Evolutionary conservation across 2,113 vertebrate genomes (phyloP).

Genomic region (Gallinago paraguaiae): DNA sequence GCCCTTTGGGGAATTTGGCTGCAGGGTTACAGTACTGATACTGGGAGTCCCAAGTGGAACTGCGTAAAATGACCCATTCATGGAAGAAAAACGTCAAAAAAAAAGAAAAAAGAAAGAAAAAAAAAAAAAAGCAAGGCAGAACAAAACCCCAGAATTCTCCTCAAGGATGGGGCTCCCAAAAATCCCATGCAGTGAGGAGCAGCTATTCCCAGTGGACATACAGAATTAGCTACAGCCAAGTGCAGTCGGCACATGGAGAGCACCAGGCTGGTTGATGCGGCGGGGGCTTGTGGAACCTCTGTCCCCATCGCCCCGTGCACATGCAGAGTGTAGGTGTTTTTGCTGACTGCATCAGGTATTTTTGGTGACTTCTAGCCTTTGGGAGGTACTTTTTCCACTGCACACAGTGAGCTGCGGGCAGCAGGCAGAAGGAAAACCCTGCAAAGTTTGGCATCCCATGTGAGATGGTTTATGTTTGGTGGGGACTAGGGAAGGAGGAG

Average conservation of each 20-base stretch:
- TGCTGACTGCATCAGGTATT: background rate
- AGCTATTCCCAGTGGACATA: background rate
- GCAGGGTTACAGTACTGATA: background rate
- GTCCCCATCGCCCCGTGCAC: accelerated
- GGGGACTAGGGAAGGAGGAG: background rate
- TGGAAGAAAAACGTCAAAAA: background rate
- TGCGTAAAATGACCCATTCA: background rate
- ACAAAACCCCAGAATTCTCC: background rate
- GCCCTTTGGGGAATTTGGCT: conserved; percentile 51
- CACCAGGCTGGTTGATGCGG: accelerated
- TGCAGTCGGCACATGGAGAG: accelerated
- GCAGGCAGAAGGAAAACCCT: background rate
- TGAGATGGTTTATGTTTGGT: background rate
- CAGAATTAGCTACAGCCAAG: background rate
- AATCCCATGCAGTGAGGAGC: accelerated
- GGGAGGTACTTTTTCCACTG: background rate
- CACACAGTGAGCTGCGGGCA: accelerated
- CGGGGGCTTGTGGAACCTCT: background rate
- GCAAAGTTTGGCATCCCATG: accelerated
- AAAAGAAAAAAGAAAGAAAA: background rate
- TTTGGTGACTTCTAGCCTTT: background rate
- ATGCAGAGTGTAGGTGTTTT: background rate
- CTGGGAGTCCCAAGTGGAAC: conserved; percentile 39
- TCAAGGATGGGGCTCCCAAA: background rate
- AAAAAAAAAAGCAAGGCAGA: background rate